Evolutionary conservation across 2,888 invertebrate species (phyloP).

Genomic region (Eupithecia tripunctaria): DNA sequence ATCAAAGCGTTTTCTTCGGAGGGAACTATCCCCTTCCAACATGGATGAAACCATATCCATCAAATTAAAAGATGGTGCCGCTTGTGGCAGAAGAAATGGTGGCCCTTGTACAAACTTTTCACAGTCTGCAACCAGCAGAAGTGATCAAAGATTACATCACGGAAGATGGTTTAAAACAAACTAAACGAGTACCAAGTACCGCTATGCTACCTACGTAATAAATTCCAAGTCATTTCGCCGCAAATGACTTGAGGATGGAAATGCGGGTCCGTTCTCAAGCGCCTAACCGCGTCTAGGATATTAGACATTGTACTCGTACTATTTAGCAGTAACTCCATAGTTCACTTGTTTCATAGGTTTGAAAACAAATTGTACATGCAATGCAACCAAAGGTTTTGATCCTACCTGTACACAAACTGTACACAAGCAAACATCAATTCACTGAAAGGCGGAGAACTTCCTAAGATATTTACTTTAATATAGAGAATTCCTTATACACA

Average conservation of each 20-base stretch:
- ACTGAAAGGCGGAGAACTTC: background rate
- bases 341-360: background rate
- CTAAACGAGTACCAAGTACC: conserved; percentile 16
- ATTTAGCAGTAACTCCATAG: background rate
- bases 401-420: background rate
- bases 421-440: too few relatives aligned
- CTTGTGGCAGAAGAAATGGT: background rate
- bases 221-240: conserved; percentile 34
- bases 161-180: conserved; percentile 6
- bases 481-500: background rate
- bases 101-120: background rate
- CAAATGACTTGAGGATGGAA: conserved; percentile 36
- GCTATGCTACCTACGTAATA: conserved; percentile 31
- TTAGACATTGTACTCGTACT: background rate
- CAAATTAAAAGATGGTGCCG: background rate
- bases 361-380: background rate
- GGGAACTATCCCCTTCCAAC: background rate
- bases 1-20: background rate
- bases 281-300: background rate
- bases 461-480: background rate
- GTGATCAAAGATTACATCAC: conserved; percentile 14
- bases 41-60: background rate
- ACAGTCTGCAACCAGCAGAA: background rate
- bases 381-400: background rate
- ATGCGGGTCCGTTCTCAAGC: conserved; percentile 33